A percentile compares a stretch with the other conserved stretches of the same genome.
These are phyloP conservation scores for Pantherophis guttatus DNA, from an alignment of 2,113 vertebrate genomes.

Conservation along the genomic window DNA sequence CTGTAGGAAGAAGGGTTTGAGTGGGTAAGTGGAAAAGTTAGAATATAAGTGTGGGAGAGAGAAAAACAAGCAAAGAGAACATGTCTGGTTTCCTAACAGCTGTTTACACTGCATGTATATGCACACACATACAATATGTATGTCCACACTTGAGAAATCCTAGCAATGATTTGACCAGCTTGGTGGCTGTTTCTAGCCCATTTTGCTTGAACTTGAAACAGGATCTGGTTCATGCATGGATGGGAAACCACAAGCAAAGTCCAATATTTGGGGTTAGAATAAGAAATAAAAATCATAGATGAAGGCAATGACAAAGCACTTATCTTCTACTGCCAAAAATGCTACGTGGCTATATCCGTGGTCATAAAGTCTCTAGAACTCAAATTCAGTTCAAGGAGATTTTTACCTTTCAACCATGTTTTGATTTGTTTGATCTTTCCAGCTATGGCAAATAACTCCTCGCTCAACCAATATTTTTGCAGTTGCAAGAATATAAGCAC, in stretches of 20 bases:
- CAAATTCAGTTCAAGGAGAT: background rate
- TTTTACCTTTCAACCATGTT: background rate
- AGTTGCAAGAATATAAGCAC: background rate
- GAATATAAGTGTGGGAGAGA: background rate
- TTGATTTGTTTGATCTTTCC: background rate
- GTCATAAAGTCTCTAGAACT: background rate
- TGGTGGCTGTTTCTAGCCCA: background rate
- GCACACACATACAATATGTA: background rate
- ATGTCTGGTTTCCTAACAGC: background rate
- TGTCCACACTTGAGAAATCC: background rate
- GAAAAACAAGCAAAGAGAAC: background rate
- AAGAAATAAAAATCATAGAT: background rate
- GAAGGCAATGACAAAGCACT: background rate
- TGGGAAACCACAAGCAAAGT: background rate
- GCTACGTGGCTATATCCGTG: background rate
- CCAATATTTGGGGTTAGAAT: background rate
- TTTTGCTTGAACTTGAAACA: background rate
- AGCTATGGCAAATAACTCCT: background rate
- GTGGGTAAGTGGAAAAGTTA: background rate
- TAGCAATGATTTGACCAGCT: background rate
- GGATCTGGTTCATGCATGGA: background rate
- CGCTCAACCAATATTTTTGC: background rate
- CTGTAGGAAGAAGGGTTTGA: background rate
- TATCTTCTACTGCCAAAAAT: background rate
- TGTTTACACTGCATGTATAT: background rate